Conservation (phyloP, 2,113 vertebrate genomes). For the Hydrochoerus hydrochaeris region DNA sequence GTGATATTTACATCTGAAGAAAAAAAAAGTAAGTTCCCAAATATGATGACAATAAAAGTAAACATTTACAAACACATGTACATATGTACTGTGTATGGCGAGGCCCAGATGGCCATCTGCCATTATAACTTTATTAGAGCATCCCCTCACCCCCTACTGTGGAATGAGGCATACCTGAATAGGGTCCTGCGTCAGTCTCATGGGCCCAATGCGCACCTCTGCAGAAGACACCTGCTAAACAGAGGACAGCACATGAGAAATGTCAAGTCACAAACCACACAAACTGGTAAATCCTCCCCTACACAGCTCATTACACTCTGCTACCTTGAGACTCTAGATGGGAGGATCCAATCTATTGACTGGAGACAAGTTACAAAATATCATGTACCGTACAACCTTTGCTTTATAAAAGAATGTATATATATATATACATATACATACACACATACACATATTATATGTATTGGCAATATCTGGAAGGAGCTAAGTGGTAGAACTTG, state of each 20-base stretch:
- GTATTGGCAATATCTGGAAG: background rate
- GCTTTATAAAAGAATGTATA: background rate
- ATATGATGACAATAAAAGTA: background rate
- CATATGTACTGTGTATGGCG: too few relatives aligned
- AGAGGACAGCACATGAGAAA: conserved; percentile 69
- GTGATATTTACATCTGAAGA: background rate
- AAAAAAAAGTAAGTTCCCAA: background rate
- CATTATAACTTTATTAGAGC: accelerated
- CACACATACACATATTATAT: background rate
- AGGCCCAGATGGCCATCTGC: background rate
- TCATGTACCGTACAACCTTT: background rate
- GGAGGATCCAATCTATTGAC: background rate
- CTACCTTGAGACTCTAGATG: background rate
- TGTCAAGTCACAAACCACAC: background rate
- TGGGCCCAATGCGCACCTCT: conserved; percentile 95
- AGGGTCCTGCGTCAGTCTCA: conserved; percentile 95
- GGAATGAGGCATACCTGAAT: conserved; percentile 90
- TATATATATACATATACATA: background rate
- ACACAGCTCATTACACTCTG: background rate
- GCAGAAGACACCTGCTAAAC: conserved; percentile 90
- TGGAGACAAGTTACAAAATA: background rate
- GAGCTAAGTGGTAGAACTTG: background rate
- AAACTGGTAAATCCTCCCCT: background rate
- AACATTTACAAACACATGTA: background rate
- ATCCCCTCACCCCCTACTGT: background rate